Evolutionary conservation across 2,113 vertebrate species (phyloP), one percentile per base, ranked within the genome.

Genomic region (Rutilus rutilus): DNA sequence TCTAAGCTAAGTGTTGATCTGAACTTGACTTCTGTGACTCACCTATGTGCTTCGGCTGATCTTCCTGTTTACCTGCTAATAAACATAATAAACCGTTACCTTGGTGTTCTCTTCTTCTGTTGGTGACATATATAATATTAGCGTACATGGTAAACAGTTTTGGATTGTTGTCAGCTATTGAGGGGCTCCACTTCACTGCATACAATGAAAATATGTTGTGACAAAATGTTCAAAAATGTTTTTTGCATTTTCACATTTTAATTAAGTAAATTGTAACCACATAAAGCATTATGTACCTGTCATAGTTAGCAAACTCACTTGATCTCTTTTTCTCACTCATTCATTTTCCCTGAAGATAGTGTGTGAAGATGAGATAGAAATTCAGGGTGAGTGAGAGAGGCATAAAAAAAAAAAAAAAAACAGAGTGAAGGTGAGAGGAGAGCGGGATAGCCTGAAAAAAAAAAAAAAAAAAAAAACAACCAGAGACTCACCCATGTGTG

Each of bases 401-500:
- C 78, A 42, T 14, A 19, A 25, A 12, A 77, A 54, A 54, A 59
- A 54, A 54, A 59, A 59, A 78, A 11, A 52, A 71, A 71, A 71
- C 27, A 36, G 47, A 74, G 6, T 74, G 69, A n/a, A 81, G 59
- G 77, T 77, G 75, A 74, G 64, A 79, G 19, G 25, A 80, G 10
- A 47, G 12, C 23, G n/a, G 50, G 9, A 64, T 52, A 52, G 45
- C 27, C 17, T 14, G 30, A 2, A 30, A 30, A 82, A 85, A 15
- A 47, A 14, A 14, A 87, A 27, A 69, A 76, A 69, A 90, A 84
- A 86, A 52, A 88, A 64, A 71, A 81, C 77, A 91, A 85, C 85
- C 67, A 92, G 90, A 90, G 23, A 86, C 82, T 87, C 89, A 91
- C 90, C 92, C 92, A 93, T 90, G 93, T 93, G 93, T 94, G 94